Evolutionary conservation across 2,113 vertebrate species (phyloP).

Genomic region (Gallinago jamesoni): DNA sequence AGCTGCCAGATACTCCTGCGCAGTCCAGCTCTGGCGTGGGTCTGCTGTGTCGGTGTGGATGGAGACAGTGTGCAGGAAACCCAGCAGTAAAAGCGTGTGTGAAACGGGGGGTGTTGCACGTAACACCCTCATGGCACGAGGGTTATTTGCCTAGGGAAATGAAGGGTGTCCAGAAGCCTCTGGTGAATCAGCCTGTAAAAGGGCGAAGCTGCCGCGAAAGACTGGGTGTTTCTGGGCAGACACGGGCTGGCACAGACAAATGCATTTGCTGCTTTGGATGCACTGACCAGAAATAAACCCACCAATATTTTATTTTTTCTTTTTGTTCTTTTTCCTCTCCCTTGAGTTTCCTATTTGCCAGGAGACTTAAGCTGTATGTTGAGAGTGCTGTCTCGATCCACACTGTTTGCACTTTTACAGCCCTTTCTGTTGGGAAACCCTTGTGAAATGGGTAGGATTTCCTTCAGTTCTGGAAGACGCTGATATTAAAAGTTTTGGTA

Average conservation of each 20-base stretch:
- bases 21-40: neutral
- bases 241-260: neutral
- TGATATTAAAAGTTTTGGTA: neutral
- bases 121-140: neutral
- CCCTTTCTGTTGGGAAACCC: neutral
- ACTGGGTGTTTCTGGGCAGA: neutral
- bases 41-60: too few species aligned
- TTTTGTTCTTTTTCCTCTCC: neutral
- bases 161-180: neutral
- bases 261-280: neutral
- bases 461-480: neutral
- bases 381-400: neutral
- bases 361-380: neutral
- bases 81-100: neutral
- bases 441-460: neutral
- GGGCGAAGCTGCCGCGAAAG: neutral
- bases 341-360: neutral
- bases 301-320: too few species aligned
- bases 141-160: neutral
- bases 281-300: slow-evolving; percentile 16
- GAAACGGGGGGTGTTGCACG: neutral
- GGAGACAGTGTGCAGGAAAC: neutral
- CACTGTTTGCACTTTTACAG: neutral
- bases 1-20: neutral
- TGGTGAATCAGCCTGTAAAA: neutral